Conservation (phyloP, 2,797 vertebrate species). For the Chelonia mydas region DNA sequence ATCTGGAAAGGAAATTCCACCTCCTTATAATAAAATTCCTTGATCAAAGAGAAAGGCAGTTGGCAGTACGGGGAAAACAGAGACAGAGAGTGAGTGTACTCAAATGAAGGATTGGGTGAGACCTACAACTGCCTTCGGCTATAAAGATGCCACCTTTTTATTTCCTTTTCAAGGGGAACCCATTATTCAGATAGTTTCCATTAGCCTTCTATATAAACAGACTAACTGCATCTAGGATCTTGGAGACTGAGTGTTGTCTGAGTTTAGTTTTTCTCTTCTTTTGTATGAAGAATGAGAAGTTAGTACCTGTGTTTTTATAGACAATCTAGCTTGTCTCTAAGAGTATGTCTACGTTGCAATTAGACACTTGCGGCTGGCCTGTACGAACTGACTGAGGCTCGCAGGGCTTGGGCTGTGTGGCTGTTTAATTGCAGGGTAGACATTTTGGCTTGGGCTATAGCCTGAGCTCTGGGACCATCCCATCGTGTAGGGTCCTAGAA, state of each 20-base stretch:
- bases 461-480: too few relatives aligned
- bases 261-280: not conserved
- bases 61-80: not conserved
- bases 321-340: not conserved
- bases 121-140: not conserved
- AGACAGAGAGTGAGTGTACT: rapidly evolving
- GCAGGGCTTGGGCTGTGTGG: too few relatives aligned
- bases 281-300: not conserved
- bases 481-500: too few relatives aligned
- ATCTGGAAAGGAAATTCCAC: not conserved
- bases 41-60: not conserved
- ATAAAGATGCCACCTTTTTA: not conserved
- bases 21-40: not conserved
- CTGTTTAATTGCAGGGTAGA: too few relatives aligned
- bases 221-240: not conserved
- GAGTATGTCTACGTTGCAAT: too few relatives aligned
- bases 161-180: not conserved
- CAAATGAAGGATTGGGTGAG: not conserved
- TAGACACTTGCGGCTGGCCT: too few relatives aligned
- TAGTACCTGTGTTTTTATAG: not conserved
- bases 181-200: not conserved
- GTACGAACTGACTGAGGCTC: too few relatives aligned
- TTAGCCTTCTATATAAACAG: not conserved
- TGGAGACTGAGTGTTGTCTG: not conserved
- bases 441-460: too few relatives aligned